Percentiles rank a stretch among this genome's conserved stretches.
Evolutionary conservation across 2,113 vertebrate species (phyloP).

Genomic region (Nannobrachium achirus): DNA sequence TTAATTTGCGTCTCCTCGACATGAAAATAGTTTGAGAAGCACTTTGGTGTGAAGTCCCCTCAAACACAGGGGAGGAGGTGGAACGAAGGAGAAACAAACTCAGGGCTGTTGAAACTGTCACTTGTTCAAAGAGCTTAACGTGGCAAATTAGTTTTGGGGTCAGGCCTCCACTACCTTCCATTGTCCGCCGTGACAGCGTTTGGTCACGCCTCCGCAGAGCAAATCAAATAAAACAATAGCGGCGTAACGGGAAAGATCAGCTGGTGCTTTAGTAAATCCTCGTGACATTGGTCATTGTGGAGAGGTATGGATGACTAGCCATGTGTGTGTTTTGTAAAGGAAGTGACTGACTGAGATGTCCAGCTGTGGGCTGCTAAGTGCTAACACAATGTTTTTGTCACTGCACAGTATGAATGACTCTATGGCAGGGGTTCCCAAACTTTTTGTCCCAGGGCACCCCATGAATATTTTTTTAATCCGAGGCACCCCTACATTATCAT

Average conservation of each 20-base stretch:
- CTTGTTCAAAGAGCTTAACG: constrained; percentile 62
- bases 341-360: constrained; percentile 60
- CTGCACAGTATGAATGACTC: constrained; percentile 15
- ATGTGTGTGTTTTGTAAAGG: constrained; percentile 71
- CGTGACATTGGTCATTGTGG: constrained; percentile 68
- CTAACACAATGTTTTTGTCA: constrained; percentile 37
- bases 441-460: no score
- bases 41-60: no score
- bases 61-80: constrained; percentile 49
- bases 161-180: constrained; percentile 54
- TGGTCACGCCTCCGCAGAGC: constrained; percentile 67
- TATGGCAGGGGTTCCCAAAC: no score
- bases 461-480: no score
- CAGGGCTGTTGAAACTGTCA: constrained; percentile 51
- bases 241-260: constrained; percentile 68
- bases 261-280: constrained; percentile 67
- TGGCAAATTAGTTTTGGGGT: constrained; percentile 76
- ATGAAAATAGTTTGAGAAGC: no score
- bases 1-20: no score
- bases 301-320: constrained; percentile 64
- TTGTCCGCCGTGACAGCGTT: constrained; percentile 69
- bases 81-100: constrained; percentile 69
- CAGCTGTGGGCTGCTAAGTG: constrained; percentile 31
- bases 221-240: constrained; percentile 80
- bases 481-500: no score